Evolutionary conservation across 2,888 invertebrate species (phyloP).

Genomic region (Osmoderma eremita): DNA sequence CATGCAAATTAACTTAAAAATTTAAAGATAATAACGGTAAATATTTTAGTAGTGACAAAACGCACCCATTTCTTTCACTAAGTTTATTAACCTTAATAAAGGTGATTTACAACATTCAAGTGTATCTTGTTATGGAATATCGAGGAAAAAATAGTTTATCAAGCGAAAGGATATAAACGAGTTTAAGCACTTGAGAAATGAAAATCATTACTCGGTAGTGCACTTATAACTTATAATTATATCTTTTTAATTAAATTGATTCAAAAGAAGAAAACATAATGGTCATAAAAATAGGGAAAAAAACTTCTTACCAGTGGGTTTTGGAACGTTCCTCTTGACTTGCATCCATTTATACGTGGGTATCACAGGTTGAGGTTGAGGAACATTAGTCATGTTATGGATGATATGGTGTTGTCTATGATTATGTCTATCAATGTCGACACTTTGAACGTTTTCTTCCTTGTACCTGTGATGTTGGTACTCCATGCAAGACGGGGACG

Average conservation of each 20-base stretch:
- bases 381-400: slow-evolving; percentile 55
- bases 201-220: no score
- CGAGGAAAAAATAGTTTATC: slow-evolving; percentile 7
- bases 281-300: background rate
- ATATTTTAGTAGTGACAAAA: no score
- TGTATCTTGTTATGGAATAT: background rate
- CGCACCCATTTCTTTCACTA: no score
- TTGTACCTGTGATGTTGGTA: slow-evolving; percentile 71
- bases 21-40: no score
- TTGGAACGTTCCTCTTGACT: slow-evolving; percentile 95
- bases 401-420: slow-evolving; percentile 61
- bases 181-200: background rate
- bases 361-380: slow-evolving; percentile 71
- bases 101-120: background rate
- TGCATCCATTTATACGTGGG: slow-evolving; percentile 99
- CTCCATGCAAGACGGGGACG: slow-evolving; percentile 68
- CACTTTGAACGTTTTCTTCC: slow-evolving; percentile 64
- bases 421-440: slow-evolving; percentile 52
- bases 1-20: no score
- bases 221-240: background rate
- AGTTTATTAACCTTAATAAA: no score
- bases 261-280: background rate
- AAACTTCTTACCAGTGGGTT: slow-evolving; percentile 84
- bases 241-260: background rate
- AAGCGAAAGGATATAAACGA: slow-evolving; percentile 12